These are phyloP conservation scores for Perithous albicinctus DNA, from an alignment of 2,888 invertebrate genomes.

Conservation along the genomic window DNA sequence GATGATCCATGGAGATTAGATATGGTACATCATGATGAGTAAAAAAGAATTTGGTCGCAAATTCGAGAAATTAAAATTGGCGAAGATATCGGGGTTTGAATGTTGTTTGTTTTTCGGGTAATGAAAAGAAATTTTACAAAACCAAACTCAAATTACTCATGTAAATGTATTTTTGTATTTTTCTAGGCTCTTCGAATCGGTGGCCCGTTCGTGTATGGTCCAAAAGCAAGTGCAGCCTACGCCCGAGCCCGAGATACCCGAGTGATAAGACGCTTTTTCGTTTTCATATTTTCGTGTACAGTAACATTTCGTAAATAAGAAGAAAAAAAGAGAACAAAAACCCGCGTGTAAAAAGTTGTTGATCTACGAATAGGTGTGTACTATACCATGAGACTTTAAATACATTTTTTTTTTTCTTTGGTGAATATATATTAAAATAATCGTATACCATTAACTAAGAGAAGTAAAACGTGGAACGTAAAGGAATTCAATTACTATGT, in stretches of 20 bases:
- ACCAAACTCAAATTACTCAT: slow-evolving; percentile 24
- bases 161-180: slow-evolving; percentile 70
- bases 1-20: too few relatives aligned
- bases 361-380: slow-evolving; percentile 81
- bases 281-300: slow-evolving; percentile 80
- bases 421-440: slow-evolving; percentile 76
- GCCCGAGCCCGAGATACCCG: slow-evolving; percentile 89
- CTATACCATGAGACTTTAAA: slow-evolving; percentile 78
- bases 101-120: too few relatives aligned
- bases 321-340: slow-evolving; percentile 77
- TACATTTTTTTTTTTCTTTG: slow-evolving; percentile 70
- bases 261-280: slow-evolving; percentile 86
- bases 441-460: slow-evolving; percentile 75
- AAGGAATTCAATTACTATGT: slow-evolving; percentile 80
- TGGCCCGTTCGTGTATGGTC: slow-evolving; percentile 97
- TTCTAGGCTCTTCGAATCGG: slow-evolving; percentile 96
- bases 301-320: slow-evolving; percentile 77
- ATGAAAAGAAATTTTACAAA: slow-evolving; percentile 3
- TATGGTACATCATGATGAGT: too few relatives aligned
- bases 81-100: too few relatives aligned
- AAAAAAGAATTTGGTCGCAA: too few relatives aligned
- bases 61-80: too few relatives aligned
- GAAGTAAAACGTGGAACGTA: slow-evolving; percentile 72
- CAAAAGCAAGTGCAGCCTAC: slow-evolving; percentile 90
- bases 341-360: slow-evolving; percentile 84